Evolutionary conservation across 2,113 vertebrate genomes (phyloP).

Genomic region (Setophaga petechia): DNA sequence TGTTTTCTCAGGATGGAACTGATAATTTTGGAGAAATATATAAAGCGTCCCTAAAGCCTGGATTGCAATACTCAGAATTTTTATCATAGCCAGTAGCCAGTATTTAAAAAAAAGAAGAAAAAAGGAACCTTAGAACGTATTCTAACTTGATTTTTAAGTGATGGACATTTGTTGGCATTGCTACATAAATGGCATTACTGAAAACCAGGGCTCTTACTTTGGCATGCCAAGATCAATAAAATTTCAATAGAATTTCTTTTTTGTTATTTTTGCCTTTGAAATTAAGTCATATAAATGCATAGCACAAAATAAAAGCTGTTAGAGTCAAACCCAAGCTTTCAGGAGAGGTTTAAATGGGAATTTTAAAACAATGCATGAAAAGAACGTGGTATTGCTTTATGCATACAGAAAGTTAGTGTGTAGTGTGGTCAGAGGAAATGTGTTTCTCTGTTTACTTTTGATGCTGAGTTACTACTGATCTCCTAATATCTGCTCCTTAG

Average conservation of each 20-base stretch:
- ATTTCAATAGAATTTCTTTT: not conserved
- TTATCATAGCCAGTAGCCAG: accelerated
- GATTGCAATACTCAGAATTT: not conserved
- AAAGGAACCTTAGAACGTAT: not conserved
- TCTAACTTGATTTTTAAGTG: not conserved
- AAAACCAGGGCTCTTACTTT: not conserved
- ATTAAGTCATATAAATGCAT: not conserved
- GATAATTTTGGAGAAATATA: not conserved
- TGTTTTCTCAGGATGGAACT: not conserved
- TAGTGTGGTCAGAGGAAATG: not conserved
- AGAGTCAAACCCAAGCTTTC: not conserved
- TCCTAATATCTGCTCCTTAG: slow-evolving; percentile 61
- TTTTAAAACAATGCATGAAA: not conserved
- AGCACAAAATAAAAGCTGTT: not conserved
- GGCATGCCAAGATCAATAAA: not conserved
- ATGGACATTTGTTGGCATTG: not conserved
- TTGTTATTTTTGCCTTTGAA: not conserved
- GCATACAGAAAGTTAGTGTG: not conserved
- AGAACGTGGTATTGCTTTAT: not conserved
- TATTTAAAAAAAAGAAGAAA: not conserved
- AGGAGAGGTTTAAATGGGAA: not conserved
- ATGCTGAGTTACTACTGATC: not conserved
- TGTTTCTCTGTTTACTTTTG: not conserved
- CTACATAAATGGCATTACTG: not conserved
- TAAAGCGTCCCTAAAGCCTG: not conserved